phyloP scores from a whole-genome alignment of 2,888 invertebrate genomes.

The Cheilosia grossa region DNA sequence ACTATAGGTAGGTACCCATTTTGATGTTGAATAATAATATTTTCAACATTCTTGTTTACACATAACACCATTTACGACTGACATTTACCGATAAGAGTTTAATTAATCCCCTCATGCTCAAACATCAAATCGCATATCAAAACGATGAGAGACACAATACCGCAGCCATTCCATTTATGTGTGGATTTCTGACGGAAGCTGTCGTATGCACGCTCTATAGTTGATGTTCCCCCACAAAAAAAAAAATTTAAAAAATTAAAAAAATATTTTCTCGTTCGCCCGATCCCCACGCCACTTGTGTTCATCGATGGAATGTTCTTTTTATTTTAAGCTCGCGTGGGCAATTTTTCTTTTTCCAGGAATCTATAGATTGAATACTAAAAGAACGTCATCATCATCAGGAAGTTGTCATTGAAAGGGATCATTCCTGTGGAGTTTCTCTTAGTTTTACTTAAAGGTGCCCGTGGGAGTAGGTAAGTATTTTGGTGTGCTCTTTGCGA shows the following conservation, averaged over 20 bases:
- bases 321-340: background rate
- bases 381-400: background rate
- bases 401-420: background rate
- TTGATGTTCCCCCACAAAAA: background rate
- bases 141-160: background rate
- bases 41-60: conserved; percentile 3
- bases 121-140: conserved; percentile 17
- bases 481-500: background rate
- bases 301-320: background rate
- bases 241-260: background rate
- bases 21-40: conserved; percentile 24
- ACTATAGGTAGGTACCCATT: background rate
- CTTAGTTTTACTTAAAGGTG: background rate
- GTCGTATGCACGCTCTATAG: conserved; percentile 9
- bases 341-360: background rate
- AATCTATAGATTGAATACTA: background rate
- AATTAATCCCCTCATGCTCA: conserved; percentile 8
- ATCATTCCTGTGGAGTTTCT: background rate
- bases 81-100: conserved; percentile 55
- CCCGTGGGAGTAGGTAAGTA: background rate
- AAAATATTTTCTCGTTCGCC: background rate
- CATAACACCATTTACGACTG: conserved; percentile 28
- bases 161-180: conserved; percentile 26
- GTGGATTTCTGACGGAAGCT: conserved; percentile 33
- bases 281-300: background rate